These are phyloP conservation scores for Protaetia brevitarsis DNA, from an alignment of 1,140 invertebrate species.

Conservation along the genomic window DNA sequence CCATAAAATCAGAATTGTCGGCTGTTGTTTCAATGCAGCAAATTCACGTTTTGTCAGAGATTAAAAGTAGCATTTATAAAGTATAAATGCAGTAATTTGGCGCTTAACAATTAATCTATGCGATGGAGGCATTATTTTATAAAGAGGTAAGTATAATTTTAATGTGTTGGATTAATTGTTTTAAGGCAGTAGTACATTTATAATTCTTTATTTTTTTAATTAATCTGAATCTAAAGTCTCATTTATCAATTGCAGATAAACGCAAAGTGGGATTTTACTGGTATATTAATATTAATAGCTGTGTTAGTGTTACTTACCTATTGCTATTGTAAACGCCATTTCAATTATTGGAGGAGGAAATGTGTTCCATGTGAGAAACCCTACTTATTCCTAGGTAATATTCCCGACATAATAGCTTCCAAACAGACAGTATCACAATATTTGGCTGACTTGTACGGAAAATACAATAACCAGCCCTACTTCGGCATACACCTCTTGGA, in stretches of 20 bases:
- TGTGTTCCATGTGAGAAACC: slow-evolving; percentile 43
- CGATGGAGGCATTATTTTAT: background rate
- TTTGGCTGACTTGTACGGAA: slow-evolving; percentile 36
- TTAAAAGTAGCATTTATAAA: too few relatives aligned
- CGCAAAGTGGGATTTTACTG: background rate
- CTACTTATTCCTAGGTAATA: slow-evolving; percentile 44
- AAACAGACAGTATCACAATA: slow-evolving; percentile 42
- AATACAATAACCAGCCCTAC: slow-evolving; percentile 44
- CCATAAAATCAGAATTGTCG: too few relatives aligned
- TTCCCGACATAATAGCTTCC: slow-evolving; percentile 43
- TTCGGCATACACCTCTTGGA: slow-evolving; percentile 48
- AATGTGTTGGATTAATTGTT: background rate
- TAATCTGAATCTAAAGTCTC: background rate
- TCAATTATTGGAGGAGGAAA: slow-evolving; percentile 44
- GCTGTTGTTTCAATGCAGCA: too few relatives aligned
- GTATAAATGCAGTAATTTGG: too few relatives aligned
- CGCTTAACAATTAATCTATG: background rate
- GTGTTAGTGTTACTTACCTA: background rate
- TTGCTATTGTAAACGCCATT: background rate
- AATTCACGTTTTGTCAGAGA: too few relatives aligned
- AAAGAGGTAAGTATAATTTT: background rate
- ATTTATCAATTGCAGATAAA: background rate
- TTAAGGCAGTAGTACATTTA: too few relatives aligned
- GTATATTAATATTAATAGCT: background rate
- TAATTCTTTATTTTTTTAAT: too few relatives aligned